These are phyloP conservation scores for Ictalurus punctatus DNA, from an alignment of 2,113 vertebrate genomes.

Conservation along the genomic window DNA sequence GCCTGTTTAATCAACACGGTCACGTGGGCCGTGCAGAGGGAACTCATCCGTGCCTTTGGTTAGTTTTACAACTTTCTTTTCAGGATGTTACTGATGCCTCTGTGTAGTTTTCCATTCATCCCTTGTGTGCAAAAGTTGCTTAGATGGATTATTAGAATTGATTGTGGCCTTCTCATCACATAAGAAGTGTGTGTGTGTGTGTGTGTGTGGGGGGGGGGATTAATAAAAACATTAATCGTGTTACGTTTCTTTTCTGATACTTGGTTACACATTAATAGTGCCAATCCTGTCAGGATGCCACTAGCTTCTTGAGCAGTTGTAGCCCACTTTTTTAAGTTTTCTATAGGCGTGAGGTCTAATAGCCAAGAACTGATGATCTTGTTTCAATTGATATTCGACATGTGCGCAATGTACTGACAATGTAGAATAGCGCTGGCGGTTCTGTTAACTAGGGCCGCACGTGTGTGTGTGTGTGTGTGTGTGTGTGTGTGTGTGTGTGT, in stretches of 20 bases:
- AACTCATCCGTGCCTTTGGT: slow-evolving; percentile 94
- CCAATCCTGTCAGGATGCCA: neutral
- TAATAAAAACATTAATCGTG: neutral
- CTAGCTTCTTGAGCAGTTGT: neutral
- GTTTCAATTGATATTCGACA: neutral
- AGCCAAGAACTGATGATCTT: neutral
- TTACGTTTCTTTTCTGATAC: neutral
- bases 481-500: slow-evolving; percentile 40
- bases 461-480: neutral
- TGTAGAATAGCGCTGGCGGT: neutral
- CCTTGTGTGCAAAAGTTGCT: neutral
- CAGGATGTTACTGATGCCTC: neutral
- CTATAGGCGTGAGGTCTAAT: neutral
- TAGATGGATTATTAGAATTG: neutral
- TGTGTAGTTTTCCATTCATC: neutral
- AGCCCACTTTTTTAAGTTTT: neutral
- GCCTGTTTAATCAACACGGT: slow-evolving; percentile 91
- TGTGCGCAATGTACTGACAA: neutral
- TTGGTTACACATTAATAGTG: neutral
- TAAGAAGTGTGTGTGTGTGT: neutral
- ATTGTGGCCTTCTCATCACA: neutral
- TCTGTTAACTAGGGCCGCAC: neutral
- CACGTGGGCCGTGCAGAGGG: slow-evolving; percentile 87
- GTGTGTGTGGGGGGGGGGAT: no score
- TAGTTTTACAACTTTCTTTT: slow-evolving; percentile 58